Base-by-base conservation (phyloP, 2,888 invertebrate species). In the Agrilus cyanescens region DNA sequence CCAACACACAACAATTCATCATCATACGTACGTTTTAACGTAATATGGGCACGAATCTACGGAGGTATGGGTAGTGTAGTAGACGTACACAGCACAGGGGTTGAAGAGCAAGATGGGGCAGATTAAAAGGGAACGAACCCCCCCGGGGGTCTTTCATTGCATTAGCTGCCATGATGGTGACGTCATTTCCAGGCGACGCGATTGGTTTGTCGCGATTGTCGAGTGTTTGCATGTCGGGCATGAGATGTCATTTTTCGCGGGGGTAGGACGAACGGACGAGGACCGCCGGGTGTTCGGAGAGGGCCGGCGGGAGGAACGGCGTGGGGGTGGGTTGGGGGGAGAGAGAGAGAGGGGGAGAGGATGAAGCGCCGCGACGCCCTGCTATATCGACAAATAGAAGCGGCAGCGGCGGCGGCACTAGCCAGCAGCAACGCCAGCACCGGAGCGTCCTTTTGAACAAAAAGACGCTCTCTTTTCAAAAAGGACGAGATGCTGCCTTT, bases 81-180 rank as follows among this genome's bases (percentile, higher is more conserved):
- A 46, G 48, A 48, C 48, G 47, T 47, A 45, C n/a, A n/a, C n/a
- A n/a, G n/a, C n/a, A 45, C 41, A 50, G 47, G 49, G 49, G 49
- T 45, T 47, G 46, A 44, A 47, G 49, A 45, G 49, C 47, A 45
- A 50, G 45, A 46, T 48, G 47, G 49, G 47, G 49, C 48, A 50
- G 49, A 50, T 50, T 50, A 50, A 47, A 46, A 43, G 38, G 46
- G 40, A 44, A 29, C 20, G 34, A 40, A 32, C 41, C 47, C 49
- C 51, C 47, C 44, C 44, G 43, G 51, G 51, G 49, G 44, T 44
- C 50, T 45, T 46, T 56, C 57, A 55, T 55, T 57, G 53, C 55
- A 54, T 55, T 56, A 54, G 55, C 51, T 53, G 57, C 57, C 57
- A 57, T 57, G 49, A 50, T 54, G 55, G 52, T 57, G 55, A 56